These are phyloP conservation scores for Trichomalopsis sarcophagae DNA, from an alignment of 1,140 invertebrate species.

Conservation along the genomic window DNA sequence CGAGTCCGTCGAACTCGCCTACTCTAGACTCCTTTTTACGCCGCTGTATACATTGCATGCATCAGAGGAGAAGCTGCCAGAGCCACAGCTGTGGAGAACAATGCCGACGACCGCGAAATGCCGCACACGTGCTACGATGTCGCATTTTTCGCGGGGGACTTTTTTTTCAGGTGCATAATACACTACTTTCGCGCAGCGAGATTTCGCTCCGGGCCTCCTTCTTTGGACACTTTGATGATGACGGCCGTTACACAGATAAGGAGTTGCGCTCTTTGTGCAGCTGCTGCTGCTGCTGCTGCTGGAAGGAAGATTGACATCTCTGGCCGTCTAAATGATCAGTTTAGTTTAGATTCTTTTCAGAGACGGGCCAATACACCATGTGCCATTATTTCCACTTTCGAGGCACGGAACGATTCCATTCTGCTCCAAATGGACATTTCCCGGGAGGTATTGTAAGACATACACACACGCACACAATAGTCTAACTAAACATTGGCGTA, in stretches of 20 bases:
- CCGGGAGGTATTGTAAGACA: neutral
- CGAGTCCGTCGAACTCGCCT: slow-evolving; percentile 23
- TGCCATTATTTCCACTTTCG: neutral
- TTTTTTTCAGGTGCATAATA: neutral
- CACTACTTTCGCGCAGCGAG: too few species aligned
- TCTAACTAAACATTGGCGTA: neutral
- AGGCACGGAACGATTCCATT: neutral
- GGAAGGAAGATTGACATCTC: too few species aligned
- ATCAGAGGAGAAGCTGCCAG: neutral
- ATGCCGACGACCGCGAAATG: slow-evolving; percentile 2
- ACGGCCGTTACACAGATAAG: neutral
- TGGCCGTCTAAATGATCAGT: too few species aligned
- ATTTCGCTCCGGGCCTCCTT: too few species aligned
- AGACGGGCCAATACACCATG: neutral
- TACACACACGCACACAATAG: neutral
- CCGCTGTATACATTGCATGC: too few species aligned
- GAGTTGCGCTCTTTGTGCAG: neutral
- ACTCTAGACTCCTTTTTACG: neutral
- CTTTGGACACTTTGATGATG: neutral
- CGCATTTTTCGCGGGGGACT: neutral
- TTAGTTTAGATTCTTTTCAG: neutral
- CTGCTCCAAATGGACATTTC: neutral
- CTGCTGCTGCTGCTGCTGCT: too few species aligned
- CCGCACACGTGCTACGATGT: slow-evolving; percentile 13
- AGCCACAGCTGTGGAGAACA: slow-evolving; percentile 12